phyloP scores from a whole-genome alignment of 2,797 vertebrate genomes.

The Anguilla pacifica region DNA sequence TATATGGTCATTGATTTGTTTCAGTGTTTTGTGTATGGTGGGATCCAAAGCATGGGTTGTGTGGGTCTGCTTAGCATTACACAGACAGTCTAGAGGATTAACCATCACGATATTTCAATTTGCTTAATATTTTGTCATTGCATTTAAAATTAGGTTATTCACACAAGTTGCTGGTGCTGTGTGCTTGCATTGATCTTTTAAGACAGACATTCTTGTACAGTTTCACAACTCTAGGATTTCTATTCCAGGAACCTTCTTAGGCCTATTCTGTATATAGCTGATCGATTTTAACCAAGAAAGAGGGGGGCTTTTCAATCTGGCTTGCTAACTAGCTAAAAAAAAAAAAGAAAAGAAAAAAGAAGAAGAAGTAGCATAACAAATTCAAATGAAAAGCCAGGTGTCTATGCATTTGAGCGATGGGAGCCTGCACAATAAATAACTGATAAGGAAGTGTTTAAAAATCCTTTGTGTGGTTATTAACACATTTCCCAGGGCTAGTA shows the following conservation, averaged over 20 bases:
- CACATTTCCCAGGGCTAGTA: background rate
- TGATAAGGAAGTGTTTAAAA: background rate
- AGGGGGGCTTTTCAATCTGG: background rate
- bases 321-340: background rate
- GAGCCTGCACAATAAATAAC: background rate
- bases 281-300: background rate
- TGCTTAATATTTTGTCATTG: background rate
- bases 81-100: background rate
- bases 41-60: background rate
- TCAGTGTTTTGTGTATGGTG: background rate
- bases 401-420: background rate
- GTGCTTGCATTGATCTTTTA: background rate
- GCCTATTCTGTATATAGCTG: background rate
- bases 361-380: background rate
- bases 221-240: too few relatives aligned
- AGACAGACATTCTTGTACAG: background rate
- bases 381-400: background rate
- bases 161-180: background rate
- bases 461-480: background rate
- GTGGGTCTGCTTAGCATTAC: background rate
- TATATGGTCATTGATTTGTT: background rate
- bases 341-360: background rate
- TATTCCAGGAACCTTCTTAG: background rate
- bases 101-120: background rate
- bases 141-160: background rate